Base-by-base conservation (phyloP, 2,113 vertebrate genomes). In the Aegypius monachus region DNA sequence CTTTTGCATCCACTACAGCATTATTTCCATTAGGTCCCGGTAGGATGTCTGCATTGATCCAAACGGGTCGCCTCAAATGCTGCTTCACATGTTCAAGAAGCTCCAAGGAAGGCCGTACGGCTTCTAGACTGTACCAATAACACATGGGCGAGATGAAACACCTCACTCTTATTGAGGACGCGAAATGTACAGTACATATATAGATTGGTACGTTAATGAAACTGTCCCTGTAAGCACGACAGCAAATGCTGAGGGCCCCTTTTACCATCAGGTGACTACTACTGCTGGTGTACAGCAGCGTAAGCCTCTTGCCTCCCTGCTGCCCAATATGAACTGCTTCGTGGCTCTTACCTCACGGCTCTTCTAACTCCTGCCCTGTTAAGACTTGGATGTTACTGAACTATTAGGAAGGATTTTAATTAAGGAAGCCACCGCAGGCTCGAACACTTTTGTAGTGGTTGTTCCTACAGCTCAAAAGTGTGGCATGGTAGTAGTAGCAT, bases 1-100 rank as follows among this genome's bases (percentile, higher is more conserved):
- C 85, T 47, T 97, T 66, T 27, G 98, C 96, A 13, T 99, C 97
- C 81, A 99, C 90, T 10, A 97, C 97, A 21, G 42, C 71, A 18
- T 66, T 94, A 58, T 11, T 95, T 50, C 98, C 99, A 11, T 98
- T 98, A 16, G 99, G 99, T 50, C 99, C 99, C 0, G 97, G 93
- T 19, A 99, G 98, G 83, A 99, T 88, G 38, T 99, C 99, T 6
- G 99, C 99, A 21, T 99, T 99, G 84, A 99, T 95, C 99, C 99
- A 99, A 61, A 99, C 91, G 0, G 99, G 99, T 32, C 87, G 88
- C 15, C 36, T 87, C 31, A 97, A 66, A 15, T 72, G 83, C n/a
- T 55, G 75, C 94, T 98, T 95, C 67, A 98, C 68, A 0, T 85
- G 45, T 40, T 98, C 92, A 87, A 99, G 96, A 74, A 99, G 96